Conservation (phyloP, 2,888 invertebrate species). For the Cerastoderma edule region DNA sequence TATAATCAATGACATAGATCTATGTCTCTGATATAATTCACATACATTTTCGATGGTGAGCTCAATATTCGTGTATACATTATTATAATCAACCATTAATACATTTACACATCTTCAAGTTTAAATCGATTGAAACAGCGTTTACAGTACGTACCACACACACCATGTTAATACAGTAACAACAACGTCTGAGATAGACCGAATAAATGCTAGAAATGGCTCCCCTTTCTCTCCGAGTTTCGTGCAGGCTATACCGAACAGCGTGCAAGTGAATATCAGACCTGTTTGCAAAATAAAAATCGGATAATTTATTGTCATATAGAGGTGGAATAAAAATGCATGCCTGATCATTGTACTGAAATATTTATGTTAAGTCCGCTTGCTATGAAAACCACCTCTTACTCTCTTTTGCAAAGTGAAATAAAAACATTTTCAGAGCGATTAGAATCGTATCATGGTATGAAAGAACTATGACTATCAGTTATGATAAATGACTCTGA, state of each 20-base stretch:
- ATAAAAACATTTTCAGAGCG: not conserved
- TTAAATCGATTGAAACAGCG: no score
- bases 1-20: no score
- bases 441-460: not conserved
- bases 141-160: slow-evolving; percentile 67
- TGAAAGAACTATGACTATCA: not conserved
- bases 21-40: no score
- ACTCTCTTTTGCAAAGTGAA: not conserved
- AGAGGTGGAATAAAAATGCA: no score
- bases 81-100: no score
- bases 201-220: slow-evolving; percentile 71
- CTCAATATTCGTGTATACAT: no score
- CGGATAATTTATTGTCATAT: not conserved
- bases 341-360: not conserved
- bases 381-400: not conserved
- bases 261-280: slow-evolving; percentile 69
- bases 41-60: no score
- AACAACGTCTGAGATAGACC: slow-evolving; percentile 66
- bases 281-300: slow-evolving; percentile 57
- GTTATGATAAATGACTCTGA: no score
- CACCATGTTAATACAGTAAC: slow-evolving; percentile 74
- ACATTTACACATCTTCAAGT: no score
- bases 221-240: slow-evolving; percentile 62
- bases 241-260: slow-evolving; percentile 76
- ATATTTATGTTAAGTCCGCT: not conserved